A percentile compares a stretch with the other conserved stretches of the same genome.
Evolutionary conservation across 2,888 invertebrate genomes (phyloP).

Genomic region (Galeopsomyia nigrocyanea): DNA sequence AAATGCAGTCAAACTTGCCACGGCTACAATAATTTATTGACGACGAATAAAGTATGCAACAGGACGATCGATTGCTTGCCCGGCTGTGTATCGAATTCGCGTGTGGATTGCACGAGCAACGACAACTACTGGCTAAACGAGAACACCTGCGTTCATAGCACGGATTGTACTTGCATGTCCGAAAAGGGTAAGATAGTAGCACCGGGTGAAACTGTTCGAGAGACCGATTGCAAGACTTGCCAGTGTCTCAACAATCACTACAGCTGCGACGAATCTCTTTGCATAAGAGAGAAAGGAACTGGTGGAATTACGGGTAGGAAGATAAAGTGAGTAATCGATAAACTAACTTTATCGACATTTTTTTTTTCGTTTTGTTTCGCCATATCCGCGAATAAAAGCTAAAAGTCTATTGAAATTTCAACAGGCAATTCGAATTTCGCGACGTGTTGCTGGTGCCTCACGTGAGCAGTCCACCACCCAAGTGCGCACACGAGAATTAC

Average conservation of each 20-base stretch:
- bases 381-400: too few species aligned
- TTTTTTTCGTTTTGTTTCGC: too few species aligned
- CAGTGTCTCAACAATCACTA: constrained; percentile 85
- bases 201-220: constrained; percentile 78
- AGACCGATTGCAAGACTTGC: constrained; percentile 79
- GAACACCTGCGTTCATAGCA: constrained; percentile 78
- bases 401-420: too few species aligned
- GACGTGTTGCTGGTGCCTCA: too few species aligned
- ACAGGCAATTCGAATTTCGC: too few species aligned
- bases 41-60: constrained; percentile 58
- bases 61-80: constrained; percentile 64
- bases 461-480: constrained; percentile 14
- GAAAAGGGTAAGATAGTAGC: constrained; percentile 76
- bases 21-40: constrained; percentile 71
- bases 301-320: too few species aligned
- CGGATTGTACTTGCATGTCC: constrained; percentile 83
- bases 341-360: too few species aligned
- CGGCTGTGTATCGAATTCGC: constrained; percentile 53
- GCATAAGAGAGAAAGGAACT: constrained; percentile 55
- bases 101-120: constrained; percentile 69
- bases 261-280: constrained; percentile 76
- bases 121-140: constrained; percentile 80
- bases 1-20: constrained; percentile 81
- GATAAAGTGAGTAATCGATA: too few species aligned
- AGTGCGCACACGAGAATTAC: constrained; percentile 66